A percentile compares a stretch with the other conserved stretches of the same genome.
Conservation (phyloP, 1,140 invertebrate species). For the Sycobia sp. region DNA sequence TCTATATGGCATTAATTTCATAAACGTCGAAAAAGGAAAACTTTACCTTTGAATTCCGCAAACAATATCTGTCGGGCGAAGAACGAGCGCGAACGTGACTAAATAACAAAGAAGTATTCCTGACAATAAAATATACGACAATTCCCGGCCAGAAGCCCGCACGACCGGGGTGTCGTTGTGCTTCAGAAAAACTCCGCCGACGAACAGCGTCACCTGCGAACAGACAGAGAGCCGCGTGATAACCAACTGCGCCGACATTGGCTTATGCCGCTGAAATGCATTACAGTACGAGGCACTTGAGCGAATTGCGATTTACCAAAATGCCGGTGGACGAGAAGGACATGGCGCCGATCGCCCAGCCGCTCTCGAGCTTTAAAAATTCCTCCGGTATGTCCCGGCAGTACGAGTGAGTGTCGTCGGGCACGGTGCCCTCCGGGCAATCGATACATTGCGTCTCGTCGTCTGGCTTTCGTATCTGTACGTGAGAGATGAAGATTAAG, state of each 20-base stretch:
- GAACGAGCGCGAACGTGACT: conserved; percentile 82
- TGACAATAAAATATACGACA: conserved; percentile 85
- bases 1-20: no score
- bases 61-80: conserved; percentile 76
- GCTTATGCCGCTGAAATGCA: no score
- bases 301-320: conserved; percentile 65
- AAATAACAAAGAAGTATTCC: conserved; percentile 89
- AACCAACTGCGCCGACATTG: no score
- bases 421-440: conserved; percentile 83
- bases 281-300: no score
- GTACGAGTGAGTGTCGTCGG: conserved; percentile 72
- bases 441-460: conserved; percentile 82
- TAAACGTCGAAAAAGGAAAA: no score
- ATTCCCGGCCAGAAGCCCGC: conserved; percentile 85
- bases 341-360: conserved; percentile 91
- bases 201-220: conserved; percentile 62
- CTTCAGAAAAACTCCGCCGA: conserved; percentile 72
- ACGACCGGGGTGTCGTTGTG: conserved; percentile 88
- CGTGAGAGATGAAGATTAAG: no score
- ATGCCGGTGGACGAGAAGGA: conserved; percentile 79
- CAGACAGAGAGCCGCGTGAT: neutral
- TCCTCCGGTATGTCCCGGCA: conserved; percentile 84
- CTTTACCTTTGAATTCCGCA: conserved; percentile 79
- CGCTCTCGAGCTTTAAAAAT: conserved; percentile 78
- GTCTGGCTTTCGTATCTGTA: conserved; percentile 75